Conservation (phyloP, 2,113 vertebrate species). For the Tricholaema leucomelas region DNA sequence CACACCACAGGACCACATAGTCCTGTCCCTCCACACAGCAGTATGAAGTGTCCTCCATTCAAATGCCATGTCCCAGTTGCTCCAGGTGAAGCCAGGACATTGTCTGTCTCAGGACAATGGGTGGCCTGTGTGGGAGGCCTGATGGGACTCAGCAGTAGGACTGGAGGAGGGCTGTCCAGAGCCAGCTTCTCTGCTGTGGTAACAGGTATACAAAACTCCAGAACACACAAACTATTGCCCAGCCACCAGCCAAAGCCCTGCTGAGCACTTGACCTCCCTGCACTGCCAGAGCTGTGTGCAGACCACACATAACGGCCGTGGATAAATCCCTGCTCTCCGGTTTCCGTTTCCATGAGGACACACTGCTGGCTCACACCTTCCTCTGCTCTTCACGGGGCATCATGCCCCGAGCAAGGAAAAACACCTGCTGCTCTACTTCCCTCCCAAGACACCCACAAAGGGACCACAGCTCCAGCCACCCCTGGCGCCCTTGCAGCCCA, state of each 20-base stretch:
- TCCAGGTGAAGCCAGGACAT: neutral
- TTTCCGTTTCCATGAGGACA: slow-evolving; percentile 49
- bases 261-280: slow-evolving; percentile 7
- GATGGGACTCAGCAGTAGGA: neutral
- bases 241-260: neutral
- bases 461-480: neutral
- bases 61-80: neutral
- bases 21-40: neutral
- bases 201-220: neutral
- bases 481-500: fast-evolving
- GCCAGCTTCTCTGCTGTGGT: neutral
- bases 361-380: slow-evolving; percentile 52
- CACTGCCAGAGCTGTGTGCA: slow-evolving; percentile 32
- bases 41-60: neutral
- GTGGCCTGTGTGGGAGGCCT: neutral
- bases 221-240: neutral
- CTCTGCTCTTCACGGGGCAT: slow-evolving; percentile 17
- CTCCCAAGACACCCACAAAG: neutral
- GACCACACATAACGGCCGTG: slow-evolving; percentile 59
- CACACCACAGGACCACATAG: neutral
- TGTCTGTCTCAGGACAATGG: neutral
- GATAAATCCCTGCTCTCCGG: slow-evolving; percentile 40
- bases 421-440: neutral
- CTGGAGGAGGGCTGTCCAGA: neutral
- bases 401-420: neutral